A percentile compares a stretch with the other conserved stretches of the same genome.
These are phyloP conservation scores for Aleadryas rufinucha DNA, from an alignment of 2,113 vertebrate genomes.

Conservation along the genomic window DNA sequence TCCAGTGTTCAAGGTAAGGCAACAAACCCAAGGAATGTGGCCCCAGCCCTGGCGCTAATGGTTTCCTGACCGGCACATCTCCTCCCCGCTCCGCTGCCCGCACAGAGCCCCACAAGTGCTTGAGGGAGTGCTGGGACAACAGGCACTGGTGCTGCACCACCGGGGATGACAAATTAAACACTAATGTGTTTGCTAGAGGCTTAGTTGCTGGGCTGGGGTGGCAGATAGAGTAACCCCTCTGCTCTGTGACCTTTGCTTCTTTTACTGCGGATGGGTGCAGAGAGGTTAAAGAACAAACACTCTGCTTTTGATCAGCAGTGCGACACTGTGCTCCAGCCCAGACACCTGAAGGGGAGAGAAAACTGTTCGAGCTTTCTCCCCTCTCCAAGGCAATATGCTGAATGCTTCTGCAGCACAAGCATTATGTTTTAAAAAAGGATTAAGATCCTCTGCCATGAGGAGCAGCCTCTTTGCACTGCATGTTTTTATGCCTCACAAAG, in stretches of 20 bases:
- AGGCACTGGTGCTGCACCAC: background rate
- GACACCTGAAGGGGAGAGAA: background rate
- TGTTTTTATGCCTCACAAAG: background rate
- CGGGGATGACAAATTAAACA: constrained; percentile 25
- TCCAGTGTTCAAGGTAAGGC: background rate
- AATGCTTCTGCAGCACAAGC: background rate
- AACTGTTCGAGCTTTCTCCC: background rate
- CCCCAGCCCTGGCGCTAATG: background rate
- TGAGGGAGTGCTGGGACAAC: background rate
- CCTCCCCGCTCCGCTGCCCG: background rate
- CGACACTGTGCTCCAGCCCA: background rate
- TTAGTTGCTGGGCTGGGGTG: background rate
- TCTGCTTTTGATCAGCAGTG: constrained; percentile 28
- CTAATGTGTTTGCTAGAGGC: constrained; percentile 42
- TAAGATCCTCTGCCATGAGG: background rate
- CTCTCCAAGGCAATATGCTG: background rate
- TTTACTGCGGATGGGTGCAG: background rate
- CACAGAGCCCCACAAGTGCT: background rate
- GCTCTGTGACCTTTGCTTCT: constrained; percentile 16
- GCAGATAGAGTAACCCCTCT: background rate
- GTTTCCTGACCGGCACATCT: background rate
- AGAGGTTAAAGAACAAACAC: constrained; percentile 5
- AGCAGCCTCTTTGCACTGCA: background rate
- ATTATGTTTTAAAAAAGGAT: background rate
- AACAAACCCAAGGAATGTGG: background rate